These are phyloP conservation scores for Diadophis punctatus DNA, from an alignment of 2,113 vertebrate genomes.

Conservation along the genomic window DNA sequence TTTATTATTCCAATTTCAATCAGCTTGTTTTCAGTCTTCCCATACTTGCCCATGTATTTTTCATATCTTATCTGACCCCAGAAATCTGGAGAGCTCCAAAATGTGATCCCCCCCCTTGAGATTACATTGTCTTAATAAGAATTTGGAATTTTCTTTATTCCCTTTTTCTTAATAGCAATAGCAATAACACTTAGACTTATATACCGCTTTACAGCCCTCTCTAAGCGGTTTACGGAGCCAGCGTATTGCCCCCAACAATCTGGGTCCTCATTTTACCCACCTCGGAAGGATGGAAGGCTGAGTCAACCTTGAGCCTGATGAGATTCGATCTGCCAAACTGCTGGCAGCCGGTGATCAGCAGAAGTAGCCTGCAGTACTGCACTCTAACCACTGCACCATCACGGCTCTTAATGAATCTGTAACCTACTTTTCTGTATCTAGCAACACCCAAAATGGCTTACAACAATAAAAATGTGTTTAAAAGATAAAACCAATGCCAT, in stretches of 20 bases:
- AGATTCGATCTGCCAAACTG: too few species aligned
- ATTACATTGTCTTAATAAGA: background rate
- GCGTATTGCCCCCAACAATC: too few species aligned
- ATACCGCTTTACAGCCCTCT: too few species aligned
- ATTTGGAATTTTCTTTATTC: background rate
- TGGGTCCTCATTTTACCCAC: too few species aligned
- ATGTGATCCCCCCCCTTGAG: background rate
- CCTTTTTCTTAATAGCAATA: background rate
- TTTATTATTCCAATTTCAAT: background rate
- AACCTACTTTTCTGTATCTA: background rate
- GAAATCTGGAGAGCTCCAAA: background rate
- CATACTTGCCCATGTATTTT: background rate
- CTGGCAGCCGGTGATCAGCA: too few species aligned
- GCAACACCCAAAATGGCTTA: background rate
- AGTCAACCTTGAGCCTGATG: too few species aligned
- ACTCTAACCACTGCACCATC: too few species aligned
- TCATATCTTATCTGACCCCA: background rate
- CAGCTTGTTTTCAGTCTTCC: background rate
- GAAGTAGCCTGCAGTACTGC: too few species aligned
- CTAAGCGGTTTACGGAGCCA: too few species aligned
- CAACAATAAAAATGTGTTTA: background rate
- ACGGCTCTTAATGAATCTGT: background rate
- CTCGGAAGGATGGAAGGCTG: too few species aligned
- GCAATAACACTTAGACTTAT: too few species aligned
- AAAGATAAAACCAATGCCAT: background rate